These are phyloP conservation scores for Andrena minutula DNA, from an alignment of 2,888 invertebrate genomes.

Conservation along the genomic window DNA sequence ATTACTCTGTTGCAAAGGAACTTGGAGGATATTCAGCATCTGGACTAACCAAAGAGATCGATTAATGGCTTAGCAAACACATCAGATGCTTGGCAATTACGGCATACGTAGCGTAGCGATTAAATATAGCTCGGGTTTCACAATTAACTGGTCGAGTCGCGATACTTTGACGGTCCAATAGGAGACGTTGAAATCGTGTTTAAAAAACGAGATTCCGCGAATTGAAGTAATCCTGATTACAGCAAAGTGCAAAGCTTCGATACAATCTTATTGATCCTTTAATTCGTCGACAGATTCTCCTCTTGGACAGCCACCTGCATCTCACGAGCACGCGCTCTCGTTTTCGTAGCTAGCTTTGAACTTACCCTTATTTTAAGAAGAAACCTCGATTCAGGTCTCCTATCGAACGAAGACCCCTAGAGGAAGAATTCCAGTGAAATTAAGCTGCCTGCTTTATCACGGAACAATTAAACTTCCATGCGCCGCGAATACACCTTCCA, in stretches of 20 bases:
- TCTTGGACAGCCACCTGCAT: neutral
- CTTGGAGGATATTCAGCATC: neutral
- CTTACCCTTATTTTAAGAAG: slow-evolving; percentile 47
- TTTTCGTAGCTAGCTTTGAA: slow-evolving; percentile 68
- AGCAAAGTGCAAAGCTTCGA: neutral
- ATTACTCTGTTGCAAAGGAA: neutral
- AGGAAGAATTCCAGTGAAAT: neutral
- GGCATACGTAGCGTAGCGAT: slow-evolving; percentile 31
- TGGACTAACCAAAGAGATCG: slow-evolving; percentile 37
- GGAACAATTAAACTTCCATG: no score
- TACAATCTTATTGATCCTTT: neutral
- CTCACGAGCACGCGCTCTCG: slow-evolving; percentile 55
- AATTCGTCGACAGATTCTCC: neutral
- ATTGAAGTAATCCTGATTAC: slow-evolving; percentile 6
- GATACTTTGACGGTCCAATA: slow-evolving; percentile 4
- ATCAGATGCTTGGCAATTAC: slow-evolving; percentile 33
- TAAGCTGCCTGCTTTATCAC: neutral
- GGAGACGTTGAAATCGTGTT: slow-evolving; percentile 15
- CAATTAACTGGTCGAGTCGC: slow-evolving; percentile 28
- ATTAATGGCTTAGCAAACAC: slow-evolving; percentile 43
- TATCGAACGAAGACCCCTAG: neutral
- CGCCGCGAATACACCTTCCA: no score
- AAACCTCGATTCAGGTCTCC: slow-evolving; percentile 38
- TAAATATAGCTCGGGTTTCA: slow-evolving; percentile 48
- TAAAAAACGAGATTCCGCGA: slow-evolving; percentile 11